phyloP scores from a whole-genome alignment of 1,140 invertebrate species.

The Dendrolimus punctatus region DNA sequence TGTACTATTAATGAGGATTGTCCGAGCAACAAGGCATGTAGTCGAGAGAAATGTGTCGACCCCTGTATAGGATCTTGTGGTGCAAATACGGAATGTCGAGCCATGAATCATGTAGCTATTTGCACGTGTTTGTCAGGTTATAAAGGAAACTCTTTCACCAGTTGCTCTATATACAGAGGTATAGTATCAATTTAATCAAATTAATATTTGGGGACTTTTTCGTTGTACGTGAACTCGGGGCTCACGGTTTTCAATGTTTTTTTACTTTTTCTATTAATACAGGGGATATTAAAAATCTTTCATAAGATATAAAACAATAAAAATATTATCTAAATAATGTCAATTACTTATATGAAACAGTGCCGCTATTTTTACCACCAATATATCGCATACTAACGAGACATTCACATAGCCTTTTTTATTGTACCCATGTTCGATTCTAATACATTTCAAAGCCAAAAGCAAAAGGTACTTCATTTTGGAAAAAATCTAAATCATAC shows the following conservation, averaged over 20 bases:
- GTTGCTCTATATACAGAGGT: constrained; percentile 75
- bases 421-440: no score
- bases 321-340: no score
- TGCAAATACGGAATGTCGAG: constrained; percentile 71
- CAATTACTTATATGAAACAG: no score
- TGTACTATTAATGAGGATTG: constrained; percentile 81
- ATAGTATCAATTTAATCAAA: constrained; percentile 18
- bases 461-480: no score
- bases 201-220: background rate
- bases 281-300: no score
- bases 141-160: constrained; percentile 78
- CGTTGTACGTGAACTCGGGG: background rate
- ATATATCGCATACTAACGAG: no score
- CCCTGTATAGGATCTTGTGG: constrained; percentile 82
- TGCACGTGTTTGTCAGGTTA: constrained; percentile 76
- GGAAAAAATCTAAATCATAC: no score
- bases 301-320: no score
- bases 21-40: constrained; percentile 75
- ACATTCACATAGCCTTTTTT: no score
- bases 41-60: constrained; percentile 77
- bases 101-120: constrained; percentile 77
- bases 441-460: no score
- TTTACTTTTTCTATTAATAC: no score
- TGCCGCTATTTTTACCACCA: no score
- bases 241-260: background rate